Conservation (phyloP, 2,113 vertebrate species). For the Trachemys scripta region DNA sequence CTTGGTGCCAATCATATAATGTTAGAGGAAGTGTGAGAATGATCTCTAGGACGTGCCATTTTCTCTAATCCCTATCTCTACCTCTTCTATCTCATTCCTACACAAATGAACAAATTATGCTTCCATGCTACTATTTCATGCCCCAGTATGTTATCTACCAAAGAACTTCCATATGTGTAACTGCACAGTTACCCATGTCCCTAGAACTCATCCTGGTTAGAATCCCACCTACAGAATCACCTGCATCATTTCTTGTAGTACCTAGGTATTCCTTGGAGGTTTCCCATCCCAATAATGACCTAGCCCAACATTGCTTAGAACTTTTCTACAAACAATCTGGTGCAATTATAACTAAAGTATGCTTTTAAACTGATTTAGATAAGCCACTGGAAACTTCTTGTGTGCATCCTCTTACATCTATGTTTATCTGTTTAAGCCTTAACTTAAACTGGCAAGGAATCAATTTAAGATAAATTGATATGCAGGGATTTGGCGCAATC, state of each 20-base stretch:
- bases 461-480: neutral
- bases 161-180: neutral
- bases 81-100: neutral
- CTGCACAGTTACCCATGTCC: neutral
- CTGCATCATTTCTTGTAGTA: neutral
- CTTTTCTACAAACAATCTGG: neutral
- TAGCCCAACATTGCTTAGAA: neutral
- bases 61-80: neutral
- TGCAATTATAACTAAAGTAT: neutral
- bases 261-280: neutral
- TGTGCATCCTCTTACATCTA: neutral
- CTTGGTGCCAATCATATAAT: neutral
- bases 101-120: neutral
- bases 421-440: neutral
- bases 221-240: neutral
- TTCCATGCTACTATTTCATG: neutral
- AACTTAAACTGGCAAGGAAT: neutral
- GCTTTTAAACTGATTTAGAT: neutral
- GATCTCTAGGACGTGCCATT: neutral
- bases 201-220: neutral
- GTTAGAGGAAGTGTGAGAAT: neutral
- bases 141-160: rapidly evolving
- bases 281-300: neutral
- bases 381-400: neutral
- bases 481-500: too few species aligned